Evolutionary conservation across 1,140 invertebrate genomes (phyloP), one percentile per base, ranked within the genome.

Genomic region (Onthophagus taurus): DNA sequence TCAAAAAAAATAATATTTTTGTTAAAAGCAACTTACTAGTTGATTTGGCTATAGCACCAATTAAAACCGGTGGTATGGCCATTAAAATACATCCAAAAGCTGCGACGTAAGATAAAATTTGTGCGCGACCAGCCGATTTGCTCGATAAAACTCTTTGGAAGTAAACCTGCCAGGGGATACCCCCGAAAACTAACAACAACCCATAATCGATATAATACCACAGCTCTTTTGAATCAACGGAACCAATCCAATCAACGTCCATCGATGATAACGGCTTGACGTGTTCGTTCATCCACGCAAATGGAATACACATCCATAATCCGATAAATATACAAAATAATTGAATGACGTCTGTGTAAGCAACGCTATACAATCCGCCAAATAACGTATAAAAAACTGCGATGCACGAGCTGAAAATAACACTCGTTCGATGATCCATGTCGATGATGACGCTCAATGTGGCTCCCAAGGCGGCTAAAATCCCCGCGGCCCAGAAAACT

Each of bases 91-190:
- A 97, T 9, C 93, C 94, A 44, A 89, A 65, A 8, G 92, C 93
- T 0, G 95, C 95, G 16, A 97, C 88, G 66, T 94, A 98, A n/a
- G 91, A 97, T 36, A 99, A 70, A 14, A 96, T 63, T 69, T 97
- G 90, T 5, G 95, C 95, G 44, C 90, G 79, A 1, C 79, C 77
- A 1, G 93, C 92, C 1, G 90, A 89, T 71, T 93, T 94, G 50
- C 90, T 92, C 24, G 93, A 97, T 39, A 99, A 68, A 0, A 99
- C 95, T 30, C 96, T 71, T 72, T 99, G 96, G 68, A 98, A 98
- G 63, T 97, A 98, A 3, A 97, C 93, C 78, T 95, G 91, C 96
- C 96, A 99, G 0, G 96, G 96, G 55, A 99, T 97, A 17, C 96
- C 96, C 6, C 96, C 96, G 58, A 97, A 96, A 31, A 97, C 75